phyloP scores from a whole-genome alignment of 2,888 invertebrate genomes.

The Chloroclystis v-ata region DNA sequence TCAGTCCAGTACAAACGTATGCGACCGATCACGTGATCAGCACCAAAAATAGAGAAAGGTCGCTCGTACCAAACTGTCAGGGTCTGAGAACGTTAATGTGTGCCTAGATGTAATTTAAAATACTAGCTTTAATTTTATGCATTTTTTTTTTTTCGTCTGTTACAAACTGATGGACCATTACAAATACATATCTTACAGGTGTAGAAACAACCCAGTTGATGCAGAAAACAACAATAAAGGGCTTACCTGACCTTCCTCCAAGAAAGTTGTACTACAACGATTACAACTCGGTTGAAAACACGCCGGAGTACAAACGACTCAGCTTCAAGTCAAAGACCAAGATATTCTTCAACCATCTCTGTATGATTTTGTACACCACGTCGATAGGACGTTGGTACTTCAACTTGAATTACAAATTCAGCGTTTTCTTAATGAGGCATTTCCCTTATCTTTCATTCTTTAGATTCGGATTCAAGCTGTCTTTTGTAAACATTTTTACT shows the following conservation, averaged over 20 bases:
- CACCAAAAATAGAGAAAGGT: too few species aligned
- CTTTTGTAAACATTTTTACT: slow-evolving; percentile 78
- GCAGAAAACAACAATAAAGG: slow-evolving; percentile 43
- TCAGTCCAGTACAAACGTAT: too few species aligned
- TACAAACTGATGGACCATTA: too few species aligned
- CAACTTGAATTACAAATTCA: slow-evolving; percentile 77
- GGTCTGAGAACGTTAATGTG: too few species aligned
- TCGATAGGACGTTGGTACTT: slow-evolving; percentile 78
- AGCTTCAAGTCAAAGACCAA: too few species aligned
- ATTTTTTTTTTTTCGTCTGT: too few species aligned
- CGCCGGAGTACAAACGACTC: slow-evolving; percentile 64
- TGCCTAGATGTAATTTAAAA: too few species aligned
- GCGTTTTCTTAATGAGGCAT: slow-evolving; percentile 80
- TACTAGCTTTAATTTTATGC: too few species aligned
- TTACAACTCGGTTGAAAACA: slow-evolving; percentile 57
- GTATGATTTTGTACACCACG: slow-evolving; percentile 54
- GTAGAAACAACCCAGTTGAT: slow-evolving; percentile 47
- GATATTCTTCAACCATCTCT: slow-evolving; percentile 37
- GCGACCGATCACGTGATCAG: too few species aligned
- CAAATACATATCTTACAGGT: slow-evolving; percentile 49
- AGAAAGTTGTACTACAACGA: slow-evolving; percentile 59
- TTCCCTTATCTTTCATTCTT: slow-evolving; percentile 84
- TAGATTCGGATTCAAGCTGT: slow-evolving; percentile 79
- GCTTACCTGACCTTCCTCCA: slow-evolving; percentile 40
- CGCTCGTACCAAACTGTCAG: too few species aligned